Percentiles rank a stretch among this genome's conserved stretches.
These are phyloP conservation scores for Varanus komodoensis DNA, from an alignment of 2,113 vertebrate species.

Conservation along the genomic window DNA sequence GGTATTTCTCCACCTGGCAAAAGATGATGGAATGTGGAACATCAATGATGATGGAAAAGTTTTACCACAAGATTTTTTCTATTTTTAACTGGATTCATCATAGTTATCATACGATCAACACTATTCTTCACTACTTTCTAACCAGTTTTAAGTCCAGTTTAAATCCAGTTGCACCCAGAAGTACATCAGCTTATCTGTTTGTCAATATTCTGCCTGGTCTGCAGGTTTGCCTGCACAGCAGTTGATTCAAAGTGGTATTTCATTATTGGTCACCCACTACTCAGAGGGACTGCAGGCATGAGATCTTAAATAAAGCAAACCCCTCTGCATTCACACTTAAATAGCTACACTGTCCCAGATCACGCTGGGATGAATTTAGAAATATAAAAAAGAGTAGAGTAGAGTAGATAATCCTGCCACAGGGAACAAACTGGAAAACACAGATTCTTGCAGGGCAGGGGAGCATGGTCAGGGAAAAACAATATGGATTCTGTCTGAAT, in stretches of 20 bases:
- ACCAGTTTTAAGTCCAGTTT: rapidly evolving
- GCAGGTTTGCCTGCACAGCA: neutral
- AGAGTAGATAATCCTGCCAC: neutral
- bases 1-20: neutral
- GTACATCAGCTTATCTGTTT: slow-evolving; percentile 11
- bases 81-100: neutral
- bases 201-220: neutral
- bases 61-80: rapidly evolving
- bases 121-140: neutral
- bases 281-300: slow-evolving; percentile 31
- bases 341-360: neutral
- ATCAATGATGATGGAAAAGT: too few relatives aligned
- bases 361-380: slow-evolving; percentile 9
- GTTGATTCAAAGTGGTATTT: slow-evolving; percentile 33
- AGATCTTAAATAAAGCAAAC: neutral
- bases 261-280: neutral
- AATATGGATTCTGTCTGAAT: rapidly evolving
- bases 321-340: neutral
- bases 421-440: neutral
- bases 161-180: neutral
- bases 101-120: neutral
- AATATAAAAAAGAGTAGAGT: neutral
- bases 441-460: neutral
- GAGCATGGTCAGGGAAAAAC: neutral
- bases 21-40: neutral